Percentiles rank a stretch among this genome's conserved stretches.
phyloP scores from a whole-genome alignment of 2,113 vertebrate species.

The Rhynchomys soricoides region DNA sequence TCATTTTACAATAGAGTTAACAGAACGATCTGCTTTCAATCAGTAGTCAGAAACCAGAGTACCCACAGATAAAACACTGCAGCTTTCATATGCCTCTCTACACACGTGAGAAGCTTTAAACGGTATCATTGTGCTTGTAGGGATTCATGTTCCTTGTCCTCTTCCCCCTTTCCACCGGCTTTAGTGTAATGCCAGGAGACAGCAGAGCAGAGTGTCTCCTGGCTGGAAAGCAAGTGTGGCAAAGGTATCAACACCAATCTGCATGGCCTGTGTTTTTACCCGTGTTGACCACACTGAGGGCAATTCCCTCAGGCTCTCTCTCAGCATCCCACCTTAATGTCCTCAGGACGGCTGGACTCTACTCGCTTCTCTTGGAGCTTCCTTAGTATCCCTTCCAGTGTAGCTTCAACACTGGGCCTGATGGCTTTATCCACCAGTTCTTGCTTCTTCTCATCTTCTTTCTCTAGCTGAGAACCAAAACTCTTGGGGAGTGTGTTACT shows the following conservation, averaged over 20 bases:
- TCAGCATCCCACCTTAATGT: conserved; percentile 92
- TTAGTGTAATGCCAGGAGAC: neutral
- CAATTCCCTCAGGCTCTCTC: neutral
- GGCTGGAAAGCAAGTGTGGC: neutral
- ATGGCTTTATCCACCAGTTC: conserved; percentile 90
- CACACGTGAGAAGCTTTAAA: neutral
- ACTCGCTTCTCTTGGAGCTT: conserved; percentile 95
- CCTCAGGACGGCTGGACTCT: conserved; percentile 92
- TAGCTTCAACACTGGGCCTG: conserved; percentile 92
- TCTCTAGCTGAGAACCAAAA: conserved; percentile 97
- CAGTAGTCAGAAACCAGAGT: neutral
- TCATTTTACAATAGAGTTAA: neutral
- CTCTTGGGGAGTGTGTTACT: conserved; percentile 99
- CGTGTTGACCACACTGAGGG: neutral
- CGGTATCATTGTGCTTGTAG: rapidly evolving
- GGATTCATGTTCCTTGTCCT: neutral
- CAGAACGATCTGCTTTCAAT: neutral
- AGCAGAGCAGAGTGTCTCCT: neutral
- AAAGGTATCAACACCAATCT: neutral
- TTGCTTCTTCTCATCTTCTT: conserved; percentile 80
- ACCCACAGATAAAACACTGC: neutral
- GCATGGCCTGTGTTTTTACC: neutral
- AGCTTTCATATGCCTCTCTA: neutral
- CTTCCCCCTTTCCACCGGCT: too few relatives aligned
- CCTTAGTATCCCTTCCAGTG: conserved; percentile 92